Percentiles rank a stretch among this genome's conserved stretches.
Evolutionary conservation across 2,113 vertebrate species (phyloP).

Genomic region (Anolis carolinensis): DNA sequence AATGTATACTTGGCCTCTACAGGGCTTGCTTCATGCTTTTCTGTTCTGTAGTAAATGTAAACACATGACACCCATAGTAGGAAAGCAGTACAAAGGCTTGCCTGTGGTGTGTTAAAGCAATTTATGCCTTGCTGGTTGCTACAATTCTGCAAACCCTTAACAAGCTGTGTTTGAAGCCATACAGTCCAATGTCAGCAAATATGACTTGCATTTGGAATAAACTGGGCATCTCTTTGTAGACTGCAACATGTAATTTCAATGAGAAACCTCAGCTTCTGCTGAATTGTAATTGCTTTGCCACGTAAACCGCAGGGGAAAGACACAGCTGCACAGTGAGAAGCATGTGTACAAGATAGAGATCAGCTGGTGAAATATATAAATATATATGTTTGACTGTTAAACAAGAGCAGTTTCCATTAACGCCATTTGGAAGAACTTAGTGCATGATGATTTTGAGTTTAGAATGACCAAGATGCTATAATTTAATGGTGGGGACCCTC

Average conservation of each 20-base stretch:
- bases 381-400: not conserved
- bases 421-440: not conserved
- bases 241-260: not conserved
- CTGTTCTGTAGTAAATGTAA: too few relatives aligned
- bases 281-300: constrained; percentile 35
- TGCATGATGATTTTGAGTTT: not conserved
- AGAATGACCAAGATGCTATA: too few relatives aligned
- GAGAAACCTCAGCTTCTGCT: constrained; percentile 27
- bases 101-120: not conserved
- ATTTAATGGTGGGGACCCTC: not conserved
- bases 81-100: not conserved
- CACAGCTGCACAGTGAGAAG: constrained; percentile 31
- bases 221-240: constrained; percentile 5
- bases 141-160: not conserved
- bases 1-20: not conserved
- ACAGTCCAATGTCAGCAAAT: not conserved
- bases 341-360: constrained; percentile 12
- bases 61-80: not conserved
- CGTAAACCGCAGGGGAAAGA: constrained; percentile 48
- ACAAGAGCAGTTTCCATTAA: constrained; percentile 20
- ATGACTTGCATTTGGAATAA: constrained; percentile 9
- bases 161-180: not conserved
- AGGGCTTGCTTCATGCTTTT: not conserved
- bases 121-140: not conserved
- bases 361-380: constrained; percentile 35